A percentile compares a stretch with the other conserved stretches of the same genome.
Conservation (phyloP, 2,113 vertebrate species). For the Hippocampus guttulatus region DNA sequence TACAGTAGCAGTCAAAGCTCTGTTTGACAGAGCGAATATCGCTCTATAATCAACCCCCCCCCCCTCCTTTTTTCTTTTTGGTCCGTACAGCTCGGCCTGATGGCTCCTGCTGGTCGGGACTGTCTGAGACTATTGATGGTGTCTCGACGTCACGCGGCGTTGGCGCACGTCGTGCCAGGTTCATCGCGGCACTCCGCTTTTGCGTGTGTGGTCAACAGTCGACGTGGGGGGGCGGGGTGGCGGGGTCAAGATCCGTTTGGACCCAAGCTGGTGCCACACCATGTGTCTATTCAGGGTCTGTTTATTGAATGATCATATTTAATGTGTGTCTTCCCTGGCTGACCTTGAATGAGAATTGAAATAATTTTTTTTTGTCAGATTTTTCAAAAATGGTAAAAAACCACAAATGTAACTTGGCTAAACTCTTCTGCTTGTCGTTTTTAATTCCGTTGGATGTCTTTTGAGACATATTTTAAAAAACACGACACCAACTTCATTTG, state of each 20-base stretch:
- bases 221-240: not conserved
- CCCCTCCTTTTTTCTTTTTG: not conserved
- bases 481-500: too few species aligned
- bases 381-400: too few species aligned
- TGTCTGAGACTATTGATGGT: constrained; percentile 54
- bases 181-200: constrained; percentile 8
- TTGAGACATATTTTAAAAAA: not conserved
- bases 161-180: constrained; percentile 48
- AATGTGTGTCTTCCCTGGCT: not conserved
- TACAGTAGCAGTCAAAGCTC: constrained; percentile 46
- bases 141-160: constrained; percentile 51
- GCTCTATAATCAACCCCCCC: constrained; percentile 19
- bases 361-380: too few species aligned
- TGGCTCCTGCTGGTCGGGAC: constrained; percentile 48
- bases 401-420: too few species aligned
- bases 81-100: constrained; percentile 30
- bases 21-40: constrained; percentile 48
- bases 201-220: constrained; percentile 64
- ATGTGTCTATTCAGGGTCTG: not conserved
- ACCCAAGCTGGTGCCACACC: constrained; percentile 8
- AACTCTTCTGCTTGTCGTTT: not conserved
- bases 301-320: not conserved
- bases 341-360: too few species aligned
- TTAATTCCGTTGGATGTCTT: not conserved
- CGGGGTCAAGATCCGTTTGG: constrained; percentile 8